Evolutionary conservation across 2,888 invertebrate genomes (phyloP).

Genomic region (Cephalotes varians): DNA sequence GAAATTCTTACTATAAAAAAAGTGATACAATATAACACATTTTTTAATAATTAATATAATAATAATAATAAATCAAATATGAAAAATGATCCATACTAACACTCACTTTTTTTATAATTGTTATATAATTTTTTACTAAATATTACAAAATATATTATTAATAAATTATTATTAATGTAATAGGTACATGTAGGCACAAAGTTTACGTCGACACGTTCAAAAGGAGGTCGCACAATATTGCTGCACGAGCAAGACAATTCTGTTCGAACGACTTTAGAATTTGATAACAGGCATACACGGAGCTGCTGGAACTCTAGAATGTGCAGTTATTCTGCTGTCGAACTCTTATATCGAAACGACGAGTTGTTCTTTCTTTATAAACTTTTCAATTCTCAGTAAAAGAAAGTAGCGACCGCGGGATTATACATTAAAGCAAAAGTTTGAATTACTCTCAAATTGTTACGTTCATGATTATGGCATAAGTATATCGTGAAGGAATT

Average conservation of each 20-base stretch:
- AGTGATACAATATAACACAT: not conserved
- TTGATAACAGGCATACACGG: conserved; percentile 60
- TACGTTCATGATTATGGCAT: conserved; percentile 35
- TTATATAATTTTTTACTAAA: not conserved
- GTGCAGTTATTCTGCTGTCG: conserved; percentile 55
- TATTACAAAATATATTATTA: conserved; percentile 7
- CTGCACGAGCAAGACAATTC: conserved; percentile 55
- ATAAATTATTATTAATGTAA: not conserved
- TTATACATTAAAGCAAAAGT: conserved; percentile 44
- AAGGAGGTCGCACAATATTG: conserved; percentile 37
- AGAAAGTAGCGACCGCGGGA: conserved; percentile 44
- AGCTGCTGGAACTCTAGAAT: conserved; percentile 44
- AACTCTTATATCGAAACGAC: conserved; percentile 49
- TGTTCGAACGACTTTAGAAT: conserved; percentile 61
- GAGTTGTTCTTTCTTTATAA: conserved; percentile 44
- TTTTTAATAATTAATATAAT: not conserved
- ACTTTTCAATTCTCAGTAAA: conserved; percentile 52
- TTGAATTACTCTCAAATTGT: conserved; percentile 46
- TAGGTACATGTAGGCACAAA: not conserved
- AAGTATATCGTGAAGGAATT: conserved; percentile 2
- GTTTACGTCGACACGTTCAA: conserved; percentile 45
- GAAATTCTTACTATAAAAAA: conserved; percentile 17
- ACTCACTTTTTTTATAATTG: not conserved
- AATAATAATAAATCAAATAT: not conserved
- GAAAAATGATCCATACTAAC: not conserved